A percentile compares a stretch with the other conserved stretches of the same genome.
phyloP scores from a whole-genome alignment of 1,140 invertebrate genomes.

The Papilio polytes region DNA sequence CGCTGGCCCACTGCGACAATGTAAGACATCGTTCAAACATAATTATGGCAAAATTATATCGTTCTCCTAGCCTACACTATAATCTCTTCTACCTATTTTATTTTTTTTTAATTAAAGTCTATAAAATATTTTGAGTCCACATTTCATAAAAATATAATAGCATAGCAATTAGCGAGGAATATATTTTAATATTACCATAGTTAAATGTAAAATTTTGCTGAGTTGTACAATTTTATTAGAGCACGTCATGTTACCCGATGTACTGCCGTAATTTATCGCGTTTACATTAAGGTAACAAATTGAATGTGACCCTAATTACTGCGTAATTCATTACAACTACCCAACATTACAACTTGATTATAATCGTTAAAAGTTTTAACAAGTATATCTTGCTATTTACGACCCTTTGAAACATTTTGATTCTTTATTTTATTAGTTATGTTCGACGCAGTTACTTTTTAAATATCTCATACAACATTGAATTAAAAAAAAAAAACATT shows the following conservation, averaged over 20 bases:
- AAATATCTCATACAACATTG: too few relatives aligned
- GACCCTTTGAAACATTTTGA: background rate
- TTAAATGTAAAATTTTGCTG: constrained; percentile 5
- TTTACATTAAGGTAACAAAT: constrained; percentile 19
- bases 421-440: background rate
- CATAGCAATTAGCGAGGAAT: background rate
- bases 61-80: too few relatives aligned
- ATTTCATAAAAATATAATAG: background rate
- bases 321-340: constrained; percentile 12
- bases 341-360: background rate
- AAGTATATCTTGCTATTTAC: background rate
- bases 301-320: constrained; percentile 23
- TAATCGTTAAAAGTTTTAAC: background rate
- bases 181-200: constrained; percentile 14
- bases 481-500: background rate
- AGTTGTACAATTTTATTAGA: constrained; percentile 25
- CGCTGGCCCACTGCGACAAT: too few relatives aligned
- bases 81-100: too few relatives aligned
- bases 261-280: constrained; percentile 4
- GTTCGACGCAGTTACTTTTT: too few relatives aligned
- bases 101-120: background rate
- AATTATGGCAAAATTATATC: too few relatives aligned
- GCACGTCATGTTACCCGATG: constrained; percentile 10
- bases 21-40: too few relatives aligned
- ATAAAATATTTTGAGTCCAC: background rate